Conservation (phyloP, 2,113 vertebrate genomes). For the Pluvianellus socialis region DNA sequence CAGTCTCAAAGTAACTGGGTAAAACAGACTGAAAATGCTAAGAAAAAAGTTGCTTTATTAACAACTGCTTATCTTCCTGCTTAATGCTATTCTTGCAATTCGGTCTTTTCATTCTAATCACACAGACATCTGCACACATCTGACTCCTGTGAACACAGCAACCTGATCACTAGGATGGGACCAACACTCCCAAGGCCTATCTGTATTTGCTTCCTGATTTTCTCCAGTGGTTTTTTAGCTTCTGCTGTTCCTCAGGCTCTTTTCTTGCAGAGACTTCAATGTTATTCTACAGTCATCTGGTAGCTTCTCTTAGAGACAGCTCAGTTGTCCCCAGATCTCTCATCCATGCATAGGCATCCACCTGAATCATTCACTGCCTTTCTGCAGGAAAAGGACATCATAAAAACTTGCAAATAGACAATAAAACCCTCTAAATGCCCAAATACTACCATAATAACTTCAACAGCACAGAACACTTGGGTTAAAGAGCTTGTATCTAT, state of each 20-base stretch:
- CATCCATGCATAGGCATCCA: neutral
- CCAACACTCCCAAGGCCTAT: fast-evolving
- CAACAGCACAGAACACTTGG: neutral
- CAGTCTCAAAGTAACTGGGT: neutral
- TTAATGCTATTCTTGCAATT: neutral
- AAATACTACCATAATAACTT: neutral
- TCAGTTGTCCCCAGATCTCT: neutral
- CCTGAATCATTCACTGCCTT: neutral
- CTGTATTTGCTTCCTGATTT: neutral
- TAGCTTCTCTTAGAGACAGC: neutral
- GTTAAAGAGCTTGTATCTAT: neutral
- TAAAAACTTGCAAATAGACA: neutral
- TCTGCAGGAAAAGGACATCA: neutral
- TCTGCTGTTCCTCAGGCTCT: neutral
- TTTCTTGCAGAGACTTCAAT: neutral
- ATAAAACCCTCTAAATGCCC: neutral
- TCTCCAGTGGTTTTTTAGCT: neutral
- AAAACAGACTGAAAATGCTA: neutral
- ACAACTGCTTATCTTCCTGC: neutral
- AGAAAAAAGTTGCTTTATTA: neutral
- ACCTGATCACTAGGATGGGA: neutral
- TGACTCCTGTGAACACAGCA: neutral
- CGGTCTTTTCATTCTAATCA: neutral
- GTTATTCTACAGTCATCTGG: neutral
- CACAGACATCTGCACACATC: neutral